These are phyloP conservation scores for Ectemnius continuus DNA, from an alignment of 2,888 invertebrate species.

Conservation along the genomic window DNA sequence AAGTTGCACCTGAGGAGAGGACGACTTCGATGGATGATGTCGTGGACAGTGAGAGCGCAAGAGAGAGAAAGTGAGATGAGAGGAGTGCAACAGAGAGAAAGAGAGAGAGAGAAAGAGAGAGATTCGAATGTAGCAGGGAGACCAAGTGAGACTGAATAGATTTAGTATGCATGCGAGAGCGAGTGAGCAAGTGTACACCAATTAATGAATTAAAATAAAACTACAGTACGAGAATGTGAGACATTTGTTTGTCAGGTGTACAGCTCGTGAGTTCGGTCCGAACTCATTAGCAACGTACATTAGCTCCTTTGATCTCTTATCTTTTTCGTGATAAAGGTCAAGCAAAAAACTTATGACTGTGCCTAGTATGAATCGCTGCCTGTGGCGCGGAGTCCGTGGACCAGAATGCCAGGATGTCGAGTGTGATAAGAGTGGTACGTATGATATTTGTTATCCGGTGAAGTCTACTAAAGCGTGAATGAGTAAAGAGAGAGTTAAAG, in stretches of 20 bases:
- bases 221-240: conserved; percentile 39
- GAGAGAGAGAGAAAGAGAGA: conserved; percentile 31
- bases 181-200: conserved; percentile 4
- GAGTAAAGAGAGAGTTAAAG: conserved; percentile 17
- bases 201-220: conserved; percentile 15
- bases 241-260: conserved; percentile 31
- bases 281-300: conserved; percentile 41
- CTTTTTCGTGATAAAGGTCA: conserved; percentile 25
- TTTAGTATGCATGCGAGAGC: conserved; percentile 13
- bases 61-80: conserved; percentile 26
- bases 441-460: conserved; percentile 25
- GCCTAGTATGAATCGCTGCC: conserved; percentile 23
- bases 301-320: conserved; percentile 35
- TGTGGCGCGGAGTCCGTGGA: conserved; percentile 1
- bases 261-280: conserved; percentile 37
- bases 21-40: conserved; percentile 58
- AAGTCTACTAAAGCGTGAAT: conserved; percentile 22
- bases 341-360: not conserved
- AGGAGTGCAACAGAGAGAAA: conserved; percentile 33
- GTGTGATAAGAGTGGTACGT: conserved; percentile 16
- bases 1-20: conserved; percentile 52
- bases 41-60: conserved; percentile 44
- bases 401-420: conserved; percentile 11
- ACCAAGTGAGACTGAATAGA: conserved; percentile 33
- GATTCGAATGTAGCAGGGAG: conserved; percentile 41